Base-by-base conservation (phyloP, 2,888 invertebrate genomes). In the Trisateles emortualis region DNA sequence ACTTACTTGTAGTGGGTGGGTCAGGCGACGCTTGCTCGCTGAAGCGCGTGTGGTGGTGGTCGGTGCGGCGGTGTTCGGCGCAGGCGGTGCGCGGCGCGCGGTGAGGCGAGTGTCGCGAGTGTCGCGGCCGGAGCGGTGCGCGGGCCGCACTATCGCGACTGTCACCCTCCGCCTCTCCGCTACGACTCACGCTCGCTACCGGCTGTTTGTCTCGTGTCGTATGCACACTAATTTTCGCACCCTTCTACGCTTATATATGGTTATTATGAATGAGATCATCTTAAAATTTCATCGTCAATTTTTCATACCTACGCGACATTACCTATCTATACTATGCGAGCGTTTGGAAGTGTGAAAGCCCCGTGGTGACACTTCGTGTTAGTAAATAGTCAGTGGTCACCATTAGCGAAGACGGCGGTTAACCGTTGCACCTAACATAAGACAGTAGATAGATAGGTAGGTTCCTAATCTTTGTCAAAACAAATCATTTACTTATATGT, bases 141-240 rank as follows among this genome's bases (percentile, higher is more conserved):
- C 26, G 1, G 26, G 8, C 26, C 6, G 1, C 26, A 8, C 4
- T n/a, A n/a, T n/a, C 6, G 26, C 26, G 26, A 4, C 33, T 2
- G 11, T 13, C n/a, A n/a, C n/a, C 1, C 30, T 10, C 16, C 10
- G 9, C 6, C 6, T 19, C 30, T 24, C 8, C 26, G 22, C 24
- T 22, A 9, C 9, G 24, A 40, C 24, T 22, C n/a, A 24, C 16
- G 32, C 11, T 29, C 14, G 5, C 16, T 6, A 14, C 29, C 29
- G 14, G 0, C 16, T 26, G 22, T 6, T 22, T 14, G 16, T 24
- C 36, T 26, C 29, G 35, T 43, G 16, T 55, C 47, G 52, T 39
- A 32, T 36, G 30, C 29, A 17, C 50, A 59, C 68, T 67, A 70
- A 74, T 77, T 76, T 71, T 73, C 76, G 51, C 76, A 70, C 59